These are phyloP conservation scores for Podilymbus podiceps DNA, from an alignment of 2,113 vertebrate species.

Conservation along the genomic window DNA sequence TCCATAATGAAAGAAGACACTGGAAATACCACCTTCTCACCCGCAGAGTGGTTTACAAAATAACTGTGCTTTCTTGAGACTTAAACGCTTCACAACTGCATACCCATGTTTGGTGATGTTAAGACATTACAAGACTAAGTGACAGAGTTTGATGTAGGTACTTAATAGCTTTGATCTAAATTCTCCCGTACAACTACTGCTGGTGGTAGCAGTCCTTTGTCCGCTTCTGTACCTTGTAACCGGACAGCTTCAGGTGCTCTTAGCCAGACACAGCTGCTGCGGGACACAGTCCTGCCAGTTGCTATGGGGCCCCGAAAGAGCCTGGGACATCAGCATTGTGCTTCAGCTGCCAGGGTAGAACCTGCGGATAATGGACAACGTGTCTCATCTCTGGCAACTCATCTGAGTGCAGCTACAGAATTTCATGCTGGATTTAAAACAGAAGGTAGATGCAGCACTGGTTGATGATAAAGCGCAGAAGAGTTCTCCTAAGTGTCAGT, in stretches of 20 bases:
- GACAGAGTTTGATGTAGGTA: neutral
- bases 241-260: neutral
- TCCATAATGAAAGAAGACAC: neutral
- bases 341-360: neutral
- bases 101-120: neutral
- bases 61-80: neutral
- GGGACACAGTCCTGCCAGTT: neutral
- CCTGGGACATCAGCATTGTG: neutral
- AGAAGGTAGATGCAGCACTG: neutral
- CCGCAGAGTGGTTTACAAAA: neutral
- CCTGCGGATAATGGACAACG: fast-evolving
- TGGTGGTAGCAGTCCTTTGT: neutral
- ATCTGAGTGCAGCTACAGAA: neutral
- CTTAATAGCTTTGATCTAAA: neutral
- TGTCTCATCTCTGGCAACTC: neutral
- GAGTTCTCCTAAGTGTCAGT: neutral
- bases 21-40: neutral
- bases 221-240: neutral
- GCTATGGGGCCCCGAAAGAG: neutral
- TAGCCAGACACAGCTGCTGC: neutral
- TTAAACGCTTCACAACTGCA: neutral
- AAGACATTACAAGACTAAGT: neutral
- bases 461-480: neutral
- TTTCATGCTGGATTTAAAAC: neutral
- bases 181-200: neutral